Evolutionary conservation across 2,888 invertebrate genomes (phyloP).

Genomic region (Tinea semifulvella): DNA sequence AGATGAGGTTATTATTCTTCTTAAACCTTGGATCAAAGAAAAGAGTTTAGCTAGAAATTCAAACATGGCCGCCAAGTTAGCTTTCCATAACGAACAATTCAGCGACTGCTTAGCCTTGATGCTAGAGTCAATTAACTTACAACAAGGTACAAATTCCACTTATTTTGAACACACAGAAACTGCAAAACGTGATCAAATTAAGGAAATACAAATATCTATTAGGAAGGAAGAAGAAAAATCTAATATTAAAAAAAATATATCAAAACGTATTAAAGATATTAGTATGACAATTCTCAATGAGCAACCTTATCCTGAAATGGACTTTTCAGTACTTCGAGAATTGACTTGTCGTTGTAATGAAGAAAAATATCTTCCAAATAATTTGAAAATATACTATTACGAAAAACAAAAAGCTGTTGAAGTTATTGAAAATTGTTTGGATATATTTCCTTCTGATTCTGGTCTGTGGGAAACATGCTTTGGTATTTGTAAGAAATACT

Average conservation of each 20-base stretch:
- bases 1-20: conserved; percentile 40
- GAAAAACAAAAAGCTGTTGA: conserved; percentile 27
- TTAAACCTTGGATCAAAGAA: conserved; percentile 46
- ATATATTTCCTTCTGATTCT: conserved; percentile 44
- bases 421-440: conserved; percentile 48
- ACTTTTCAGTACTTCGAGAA: conserved; percentile 29
- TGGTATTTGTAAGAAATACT: conserved; percentile 46
- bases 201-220: conserved; percentile 20
- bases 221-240: conserved; percentile 40
- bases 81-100: conserved; percentile 41
- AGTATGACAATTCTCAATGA: conserved; percentile 50
- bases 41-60: conserved; percentile 33
- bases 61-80: conserved; percentile 52
- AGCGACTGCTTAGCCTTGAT: conserved; percentile 40
- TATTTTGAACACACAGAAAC: conserved; percentile 37
- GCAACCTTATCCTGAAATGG: conserved; percentile 36
- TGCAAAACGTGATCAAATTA: conserved; percentile 18
- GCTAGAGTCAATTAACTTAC: conserved; percentile 37
- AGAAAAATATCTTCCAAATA: conserved; percentile 31
- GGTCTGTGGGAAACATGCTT: conserved; percentile 53
- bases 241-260: conserved; percentile 39
- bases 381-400: conserved; percentile 22
- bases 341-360: conserved; percentile 53
- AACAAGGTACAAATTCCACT: conserved; percentile 26
- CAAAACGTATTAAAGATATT: conserved; percentile 50